phyloP scores from a whole-genome alignment of 2,888 invertebrate species.

The Mactromeris polynyma region DNA sequence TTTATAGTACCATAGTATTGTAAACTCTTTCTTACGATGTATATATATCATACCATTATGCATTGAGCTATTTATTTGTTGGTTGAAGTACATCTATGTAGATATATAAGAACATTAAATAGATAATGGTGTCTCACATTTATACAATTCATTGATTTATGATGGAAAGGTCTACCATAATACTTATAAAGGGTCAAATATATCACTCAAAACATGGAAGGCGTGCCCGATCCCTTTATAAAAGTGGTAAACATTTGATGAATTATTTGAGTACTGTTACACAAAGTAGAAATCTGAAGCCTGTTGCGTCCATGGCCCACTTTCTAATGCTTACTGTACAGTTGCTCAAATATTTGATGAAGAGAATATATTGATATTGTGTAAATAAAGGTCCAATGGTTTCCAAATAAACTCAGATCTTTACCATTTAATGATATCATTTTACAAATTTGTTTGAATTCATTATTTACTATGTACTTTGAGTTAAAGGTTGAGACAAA shows the following conservation, averaged over 20 bases:
- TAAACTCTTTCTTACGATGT: neutral
- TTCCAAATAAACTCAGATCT: constrained; percentile 3
- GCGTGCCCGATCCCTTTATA: neutral
- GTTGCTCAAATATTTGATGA: neutral
- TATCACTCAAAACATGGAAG: neutral
- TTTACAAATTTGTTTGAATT: constrained; percentile 21
- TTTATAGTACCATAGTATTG: neutral
- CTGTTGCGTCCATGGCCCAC: neutral
- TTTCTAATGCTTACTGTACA: neutral
- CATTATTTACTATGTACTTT: neutral
- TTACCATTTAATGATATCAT: constrained; percentile 17
- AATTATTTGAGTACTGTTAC: constrained; percentile 1
- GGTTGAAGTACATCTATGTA: neutral
- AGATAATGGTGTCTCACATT: neutral
- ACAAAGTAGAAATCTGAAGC: constrained; percentile 4
- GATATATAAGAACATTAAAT: neutral
- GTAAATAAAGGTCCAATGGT: neutral
- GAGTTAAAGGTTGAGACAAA: neutral
- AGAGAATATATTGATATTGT: constrained; percentile 5
- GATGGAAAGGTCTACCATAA: neutral
- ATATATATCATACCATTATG: neutral
- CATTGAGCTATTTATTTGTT: neutral
- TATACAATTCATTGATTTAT: neutral
- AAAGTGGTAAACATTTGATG: neutral
- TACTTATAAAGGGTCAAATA: neutral